phyloP scores from a whole-genome alignment of 2,113 vertebrate species.

The Ictidomys tridecemlineatus region DNA sequence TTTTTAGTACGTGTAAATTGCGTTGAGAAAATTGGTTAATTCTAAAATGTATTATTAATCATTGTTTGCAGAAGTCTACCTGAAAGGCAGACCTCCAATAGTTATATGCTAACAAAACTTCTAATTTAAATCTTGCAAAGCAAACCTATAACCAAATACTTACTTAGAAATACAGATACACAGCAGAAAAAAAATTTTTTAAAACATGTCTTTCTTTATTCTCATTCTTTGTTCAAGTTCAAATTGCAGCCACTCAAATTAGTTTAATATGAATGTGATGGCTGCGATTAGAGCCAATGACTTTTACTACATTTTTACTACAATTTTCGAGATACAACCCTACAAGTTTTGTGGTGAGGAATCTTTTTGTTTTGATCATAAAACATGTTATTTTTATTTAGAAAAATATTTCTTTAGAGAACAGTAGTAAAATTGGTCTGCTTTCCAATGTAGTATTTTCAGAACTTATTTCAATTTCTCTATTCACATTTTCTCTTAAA shows the following conservation, averaged over 20 bases:
- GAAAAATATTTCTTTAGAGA: neutral
- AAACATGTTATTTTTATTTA: conserved; percentile 26
- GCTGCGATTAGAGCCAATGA: neutral
- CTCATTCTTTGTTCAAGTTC: neutral
- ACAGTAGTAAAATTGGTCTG: neutral
- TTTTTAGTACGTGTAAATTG: conserved; percentile 21
- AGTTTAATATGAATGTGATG: neutral
- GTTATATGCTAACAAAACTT: neutral
- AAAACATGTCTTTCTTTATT: neutral
- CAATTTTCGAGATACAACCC: neutral
- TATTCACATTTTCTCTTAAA: conserved; percentile 10
- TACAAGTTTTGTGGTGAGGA: neutral
- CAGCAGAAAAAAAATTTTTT: conserved; percentile 7
- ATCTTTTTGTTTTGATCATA: conserved; percentile 22
- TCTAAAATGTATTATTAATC: neutral
- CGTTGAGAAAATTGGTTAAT: conserved; percentile 18
- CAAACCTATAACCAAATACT: conserved; percentile 4
- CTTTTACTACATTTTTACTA: neutral
- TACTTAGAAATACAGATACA: conserved; percentile 30
- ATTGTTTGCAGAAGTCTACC: neutral
- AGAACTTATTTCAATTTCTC: neutral
- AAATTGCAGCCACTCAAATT: neutral
- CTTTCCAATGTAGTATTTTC: conserved; percentile 10
- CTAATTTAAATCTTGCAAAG: conserved; percentile 33
- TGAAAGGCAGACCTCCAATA: neutral